A percentile compares a stretch with the other conserved stretches of the same genome.
Evolutionary conservation across 92 coral and sea anemone species (phyloP).

Genomic region (Bergia sp.): DNA sequence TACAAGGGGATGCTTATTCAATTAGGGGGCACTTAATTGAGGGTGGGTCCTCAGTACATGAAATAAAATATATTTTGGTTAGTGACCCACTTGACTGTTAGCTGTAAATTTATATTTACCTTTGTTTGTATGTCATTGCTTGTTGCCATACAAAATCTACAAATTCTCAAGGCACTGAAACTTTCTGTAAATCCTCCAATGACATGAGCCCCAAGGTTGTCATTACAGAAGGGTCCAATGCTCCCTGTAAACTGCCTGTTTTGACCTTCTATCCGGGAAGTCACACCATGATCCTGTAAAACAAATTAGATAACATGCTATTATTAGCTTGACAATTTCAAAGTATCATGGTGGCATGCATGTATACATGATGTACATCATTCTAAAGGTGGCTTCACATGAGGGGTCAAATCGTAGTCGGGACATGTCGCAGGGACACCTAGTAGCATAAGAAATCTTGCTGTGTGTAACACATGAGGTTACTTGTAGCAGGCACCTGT

Average conservation of each 20-base stretch:
- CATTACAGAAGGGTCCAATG: conserved; percentile 71
- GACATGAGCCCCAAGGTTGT: conserved; percentile 78
- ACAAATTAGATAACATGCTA: not conserved
- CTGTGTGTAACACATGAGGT: not conserved
- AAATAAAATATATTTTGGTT: not conserved
- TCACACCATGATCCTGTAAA: conserved; percentile 57
- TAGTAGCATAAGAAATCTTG: not conserved
- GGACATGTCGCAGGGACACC: not conserved
- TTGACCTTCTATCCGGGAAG: conserved; percentile 49
- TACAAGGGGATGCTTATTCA: not conserved
- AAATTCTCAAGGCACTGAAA: conserved; percentile 60
- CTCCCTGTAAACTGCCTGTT: conserved; percentile 59
- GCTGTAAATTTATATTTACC: conserved; percentile 17
- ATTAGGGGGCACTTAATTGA: too few species aligned
- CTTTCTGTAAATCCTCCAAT: conserved; percentile 72
- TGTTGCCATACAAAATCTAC: conserved; percentile 80
- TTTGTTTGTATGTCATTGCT: conserved; percentile 62
- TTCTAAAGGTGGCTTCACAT: not conserved
- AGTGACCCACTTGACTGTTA: too few species aligned
- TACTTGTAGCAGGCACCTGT: too few species aligned
- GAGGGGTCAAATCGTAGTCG: not conserved
- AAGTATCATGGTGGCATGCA: too few species aligned
- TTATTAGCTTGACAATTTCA: too few species aligned
- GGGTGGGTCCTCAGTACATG: not conserved
- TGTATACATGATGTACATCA: not conserved